Evolutionary conservation across 2,888 invertebrate species (phyloP).

Genomic region (Cerceris rybyensis): DNA sequence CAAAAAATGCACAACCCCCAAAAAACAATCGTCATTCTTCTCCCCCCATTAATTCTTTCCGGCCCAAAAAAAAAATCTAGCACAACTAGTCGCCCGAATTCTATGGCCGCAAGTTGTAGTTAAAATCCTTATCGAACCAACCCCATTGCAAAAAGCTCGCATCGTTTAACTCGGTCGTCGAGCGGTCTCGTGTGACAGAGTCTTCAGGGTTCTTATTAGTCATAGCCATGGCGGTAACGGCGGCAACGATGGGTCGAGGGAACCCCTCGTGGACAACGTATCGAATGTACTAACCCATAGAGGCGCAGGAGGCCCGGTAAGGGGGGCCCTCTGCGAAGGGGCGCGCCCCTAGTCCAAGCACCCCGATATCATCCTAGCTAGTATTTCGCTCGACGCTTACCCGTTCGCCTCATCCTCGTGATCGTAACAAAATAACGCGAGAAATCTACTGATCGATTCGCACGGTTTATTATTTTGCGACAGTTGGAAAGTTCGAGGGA

Average conservation of each 20-base stretch:
- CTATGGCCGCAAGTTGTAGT: slow-evolving; percentile 17
- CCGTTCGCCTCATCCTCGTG: slow-evolving; percentile 64
- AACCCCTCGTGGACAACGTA: slow-evolving; percentile 71
- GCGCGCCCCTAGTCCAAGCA: slow-evolving; percentile 73
- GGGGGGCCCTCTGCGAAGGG: slow-evolving; percentile 69
- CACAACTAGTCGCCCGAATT: background rate
- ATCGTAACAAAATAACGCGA: slow-evolving; percentile 44
- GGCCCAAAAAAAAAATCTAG: too few species aligned
- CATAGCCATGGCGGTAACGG: slow-evolving; percentile 57
- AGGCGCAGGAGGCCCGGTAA: slow-evolving; percentile 42
- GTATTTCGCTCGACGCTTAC: slow-evolving; percentile 73
- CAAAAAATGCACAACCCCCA: too few species aligned
- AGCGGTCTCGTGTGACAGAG: slow-evolving; percentile 61
- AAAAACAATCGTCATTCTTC: too few species aligned
- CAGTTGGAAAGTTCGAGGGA: too few species aligned
- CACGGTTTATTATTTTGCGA: slow-evolving; percentile 1
- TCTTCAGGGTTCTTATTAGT: slow-evolving; percentile 65
- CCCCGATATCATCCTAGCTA: slow-evolving; percentile 68
- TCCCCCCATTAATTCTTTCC: too few species aligned
- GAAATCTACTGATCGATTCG: background rate
- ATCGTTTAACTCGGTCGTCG: slow-evolving; percentile 59
- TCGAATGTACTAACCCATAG: slow-evolving; percentile 64
- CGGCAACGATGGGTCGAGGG: slow-evolving; percentile 61
- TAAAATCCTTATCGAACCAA: background rate
- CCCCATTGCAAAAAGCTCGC: slow-evolving; percentile 21